A percentile compares a stretch with the other conserved stretches of the same genome.
phyloP scores from a whole-genome alignment of 1,140 invertebrate genomes.

The Saccostrea cuccullata region DNA sequence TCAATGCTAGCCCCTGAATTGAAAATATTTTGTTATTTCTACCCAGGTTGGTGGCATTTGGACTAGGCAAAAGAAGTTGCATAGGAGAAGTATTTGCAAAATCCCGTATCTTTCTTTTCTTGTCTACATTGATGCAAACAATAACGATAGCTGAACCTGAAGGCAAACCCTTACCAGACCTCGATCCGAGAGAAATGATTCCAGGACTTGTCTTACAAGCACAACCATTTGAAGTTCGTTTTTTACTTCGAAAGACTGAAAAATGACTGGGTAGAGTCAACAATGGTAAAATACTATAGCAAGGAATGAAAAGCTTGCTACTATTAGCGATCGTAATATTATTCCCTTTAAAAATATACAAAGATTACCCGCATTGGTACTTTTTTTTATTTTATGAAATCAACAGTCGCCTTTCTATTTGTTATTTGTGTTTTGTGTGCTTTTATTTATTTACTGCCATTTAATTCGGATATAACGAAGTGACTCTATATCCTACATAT shows the following conservation, averaged over 20 bases:
- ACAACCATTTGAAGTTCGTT: background rate
- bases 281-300: too few relatives aligned
- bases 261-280: too few relatives aligned
- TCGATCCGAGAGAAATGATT: background rate
- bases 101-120: slow-evolving; percentile 2
- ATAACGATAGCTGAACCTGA: background rate
- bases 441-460: too few relatives aligned
- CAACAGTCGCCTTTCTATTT: too few relatives aligned
- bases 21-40: too few relatives aligned
- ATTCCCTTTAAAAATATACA: background rate
- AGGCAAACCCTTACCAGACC: background rate
- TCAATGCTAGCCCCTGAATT: too few relatives aligned
- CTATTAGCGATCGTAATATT: background rate
- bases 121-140: background rate
- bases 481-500: too few relatives aligned
- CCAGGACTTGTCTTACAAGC: background rate
- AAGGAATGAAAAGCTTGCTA: background rate
- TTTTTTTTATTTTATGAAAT: too few relatives aligned
- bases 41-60: slow-evolving; percentile 5
- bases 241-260: background rate
- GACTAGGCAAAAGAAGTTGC: background rate
- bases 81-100: slow-evolving; percentile 25
- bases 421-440: too few relatives aligned
- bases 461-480: too few relatives aligned
- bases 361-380: too few relatives aligned